Evolutionary conservation across 2,888 invertebrate species (phyloP).

Genomic region (Zaprionus bogoriensis): DNA sequence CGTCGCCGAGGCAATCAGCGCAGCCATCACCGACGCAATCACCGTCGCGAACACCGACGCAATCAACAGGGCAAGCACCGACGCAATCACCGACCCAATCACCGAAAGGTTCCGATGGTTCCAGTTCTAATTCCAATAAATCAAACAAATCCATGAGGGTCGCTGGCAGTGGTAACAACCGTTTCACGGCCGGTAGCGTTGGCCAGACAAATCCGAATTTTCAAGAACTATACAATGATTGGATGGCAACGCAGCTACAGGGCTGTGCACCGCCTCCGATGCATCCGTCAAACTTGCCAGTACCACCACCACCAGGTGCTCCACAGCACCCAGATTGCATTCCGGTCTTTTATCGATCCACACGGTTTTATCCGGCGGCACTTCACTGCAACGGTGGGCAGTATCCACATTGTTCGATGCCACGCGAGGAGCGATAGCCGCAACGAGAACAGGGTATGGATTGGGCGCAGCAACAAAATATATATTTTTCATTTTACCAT

Average conservation of each 20-base stretch:
- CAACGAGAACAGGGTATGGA: constrained; percentile 4
- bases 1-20: no score
- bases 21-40: no score
- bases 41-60: no score
- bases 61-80: no score
- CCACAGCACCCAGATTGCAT: not conserved
- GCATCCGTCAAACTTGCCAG: not conserved
- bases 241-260: constrained; percentile 23
- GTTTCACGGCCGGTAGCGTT: constrained; percentile 18
- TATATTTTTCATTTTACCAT: not conserved
- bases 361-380: not conserved
- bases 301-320: not conserved
- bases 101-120: no score
- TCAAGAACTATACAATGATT: constrained; percentile 7
- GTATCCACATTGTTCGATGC: not conserved
- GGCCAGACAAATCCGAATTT: not conserved
- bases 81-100: no score
- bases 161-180: not conserved
- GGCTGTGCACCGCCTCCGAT: not conserved
- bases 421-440: not conserved
- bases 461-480: constrained; percentile 19
- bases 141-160: not conserved
- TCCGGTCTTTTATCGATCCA: not conserved
- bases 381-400: not conserved
- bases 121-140: not conserved